phyloP scores from a whole-genome alignment of 1,140 invertebrate species.

The Ceratina australensis region DNA sequence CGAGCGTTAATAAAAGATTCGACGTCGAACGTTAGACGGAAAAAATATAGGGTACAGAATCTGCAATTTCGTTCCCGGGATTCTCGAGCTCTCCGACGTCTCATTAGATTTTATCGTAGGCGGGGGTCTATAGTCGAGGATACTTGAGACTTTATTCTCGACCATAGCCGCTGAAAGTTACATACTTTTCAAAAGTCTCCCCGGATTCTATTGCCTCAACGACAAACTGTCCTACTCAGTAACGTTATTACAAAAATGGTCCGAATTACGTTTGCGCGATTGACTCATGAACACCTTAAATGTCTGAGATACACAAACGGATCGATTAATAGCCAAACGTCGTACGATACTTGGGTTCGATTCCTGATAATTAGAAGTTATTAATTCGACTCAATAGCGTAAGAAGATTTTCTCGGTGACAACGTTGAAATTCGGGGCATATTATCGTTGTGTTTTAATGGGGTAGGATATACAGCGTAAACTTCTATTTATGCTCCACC shows the following conservation, averaged over 20 bases:
- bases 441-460: not conserved
- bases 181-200: conserved; percentile 39
- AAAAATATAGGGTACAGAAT: conserved; percentile 51
- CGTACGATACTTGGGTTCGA: no score
- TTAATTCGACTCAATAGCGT: not conserved
- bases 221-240: conserved; percentile 1
- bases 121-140: conserved; percentile 13
- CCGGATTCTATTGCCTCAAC: conserved; percentile 16
- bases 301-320: no score
- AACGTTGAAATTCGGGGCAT: not conserved
- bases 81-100: conserved; percentile 30
- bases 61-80: conserved; percentile 51
- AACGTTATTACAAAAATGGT: conserved; percentile 23
- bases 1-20: conserved; percentile 56
- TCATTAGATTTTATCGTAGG: conserved; percentile 46
- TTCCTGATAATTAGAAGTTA: not conserved
- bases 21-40: conserved; percentile 46
- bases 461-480: no score
- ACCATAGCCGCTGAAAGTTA: conserved; percentile 36
- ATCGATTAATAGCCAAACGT: no score
- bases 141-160: conserved; percentile 45
- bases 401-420: not conserved
- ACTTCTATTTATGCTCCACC: not conserved
- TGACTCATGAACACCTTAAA: not conserved
- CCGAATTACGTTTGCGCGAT: not conserved